Conservation (phyloP, 2,888 invertebrate species). For the Stenotaenia linearis region DNA sequence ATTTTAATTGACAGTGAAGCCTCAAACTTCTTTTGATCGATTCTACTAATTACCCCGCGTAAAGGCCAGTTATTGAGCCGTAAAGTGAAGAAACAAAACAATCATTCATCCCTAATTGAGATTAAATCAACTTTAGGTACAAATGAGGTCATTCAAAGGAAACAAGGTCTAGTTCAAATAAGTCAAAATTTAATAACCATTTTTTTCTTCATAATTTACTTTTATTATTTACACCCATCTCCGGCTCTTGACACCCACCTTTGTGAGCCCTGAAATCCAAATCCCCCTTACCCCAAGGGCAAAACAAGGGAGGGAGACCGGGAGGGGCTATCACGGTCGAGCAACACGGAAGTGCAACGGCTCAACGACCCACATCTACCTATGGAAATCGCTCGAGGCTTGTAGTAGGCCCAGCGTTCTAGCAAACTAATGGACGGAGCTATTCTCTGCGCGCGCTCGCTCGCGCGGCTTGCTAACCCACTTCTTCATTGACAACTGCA, state of each 20-base stretch:
- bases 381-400: constrained; percentile 8
- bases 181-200: neutral
- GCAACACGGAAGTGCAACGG: constrained; percentile 14
- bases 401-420: neutral
- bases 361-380: constrained; percentile 26
- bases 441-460: constrained; percentile 6
- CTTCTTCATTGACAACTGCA: constrained; percentile 3
- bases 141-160: neutral
- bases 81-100: neutral
- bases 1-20: neutral
- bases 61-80: neutral
- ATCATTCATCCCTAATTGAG: constrained; percentile 1
- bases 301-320: constrained; percentile 3
- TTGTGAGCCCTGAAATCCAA: neutral
- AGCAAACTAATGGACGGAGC: neutral
- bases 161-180: neutral
- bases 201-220: neutral
- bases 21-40: neutral
- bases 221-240: neutral
- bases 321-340: constrained; percentile 26
- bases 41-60: neutral
- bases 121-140: neutral
- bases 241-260: neutral
- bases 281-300: neutral
- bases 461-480: constrained; percentile 20